phyloP scores from a whole-genome alignment of 2,113 vertebrate species.

The Chrysochloris asiatica region DNA sequence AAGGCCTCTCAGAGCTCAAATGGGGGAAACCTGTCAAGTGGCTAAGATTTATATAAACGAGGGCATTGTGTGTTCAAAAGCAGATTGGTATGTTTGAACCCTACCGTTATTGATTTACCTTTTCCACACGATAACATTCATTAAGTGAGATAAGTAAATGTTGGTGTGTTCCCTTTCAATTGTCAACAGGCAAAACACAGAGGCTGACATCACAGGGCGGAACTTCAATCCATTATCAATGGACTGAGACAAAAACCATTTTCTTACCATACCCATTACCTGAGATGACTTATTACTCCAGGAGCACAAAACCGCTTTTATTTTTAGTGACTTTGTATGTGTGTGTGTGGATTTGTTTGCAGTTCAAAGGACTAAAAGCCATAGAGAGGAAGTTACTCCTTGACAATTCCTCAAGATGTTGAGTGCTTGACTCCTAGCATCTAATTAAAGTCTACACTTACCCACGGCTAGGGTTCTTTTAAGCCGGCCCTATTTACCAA shows the following conservation, averaged over 20 bases:
- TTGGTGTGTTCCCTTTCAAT: slow-evolving; percentile 79
- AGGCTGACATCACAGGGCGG: slow-evolving; percentile 66
- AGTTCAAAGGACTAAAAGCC: slow-evolving; percentile 53
- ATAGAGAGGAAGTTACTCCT: not conserved
- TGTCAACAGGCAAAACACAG: slow-evolving; percentile 77
- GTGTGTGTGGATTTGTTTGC: slow-evolving; percentile 38
- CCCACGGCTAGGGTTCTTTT: not conserved
- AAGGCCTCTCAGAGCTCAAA: slow-evolving; percentile 73
- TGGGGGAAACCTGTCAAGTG: slow-evolving; percentile 63
- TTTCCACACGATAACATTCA: slow-evolving; percentile 84
- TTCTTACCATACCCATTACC: slow-evolving; percentile 68
- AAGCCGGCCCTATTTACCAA: not conserved
- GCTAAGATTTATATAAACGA: slow-evolving; percentile 84
- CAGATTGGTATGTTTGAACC: slow-evolving; percentile 84
- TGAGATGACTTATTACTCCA: slow-evolving; percentile 60
- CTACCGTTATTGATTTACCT: slow-evolving; percentile 84
- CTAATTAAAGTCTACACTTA: slow-evolving; percentile 55
- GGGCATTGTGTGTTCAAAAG: slow-evolving; percentile 82
- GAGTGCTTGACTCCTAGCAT: not conserved
- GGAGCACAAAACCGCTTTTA: not conserved
- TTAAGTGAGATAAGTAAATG: slow-evolving; percentile 80
- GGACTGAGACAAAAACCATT: slow-evolving; percentile 73
- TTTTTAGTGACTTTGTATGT: slow-evolving; percentile 44
- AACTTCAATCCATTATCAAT: slow-evolving; percentile 76
- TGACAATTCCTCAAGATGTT: not conserved